These are phyloP conservation scores for Chalcosyrphus nemorum DNA, from an alignment of 2,888 invertebrate genomes.

Conservation along the genomic window DNA sequence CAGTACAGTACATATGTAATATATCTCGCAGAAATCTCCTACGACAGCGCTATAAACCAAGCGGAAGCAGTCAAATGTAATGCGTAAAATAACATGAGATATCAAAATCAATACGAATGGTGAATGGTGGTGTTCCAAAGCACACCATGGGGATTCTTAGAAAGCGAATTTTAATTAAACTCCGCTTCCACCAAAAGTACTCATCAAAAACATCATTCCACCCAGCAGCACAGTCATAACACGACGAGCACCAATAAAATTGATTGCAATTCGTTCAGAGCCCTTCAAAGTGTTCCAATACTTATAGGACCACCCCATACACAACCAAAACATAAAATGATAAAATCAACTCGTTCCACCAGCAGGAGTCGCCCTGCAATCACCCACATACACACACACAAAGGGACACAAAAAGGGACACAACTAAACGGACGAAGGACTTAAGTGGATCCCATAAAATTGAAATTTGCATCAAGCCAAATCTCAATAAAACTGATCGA, in stretches of 20 bases:
- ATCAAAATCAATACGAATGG: not conserved
- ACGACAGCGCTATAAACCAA: no score
- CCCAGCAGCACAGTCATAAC: not conserved
- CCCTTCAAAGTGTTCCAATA: conserved; percentile 39
- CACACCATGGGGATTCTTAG: not conserved
- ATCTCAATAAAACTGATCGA: conserved; percentile 73
- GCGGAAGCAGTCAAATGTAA: not conserved
- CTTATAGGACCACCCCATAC: conserved; percentile 29
- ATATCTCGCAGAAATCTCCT: no score
- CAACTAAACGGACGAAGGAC: conserved; percentile 61
- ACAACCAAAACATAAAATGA: conserved; percentile 38
- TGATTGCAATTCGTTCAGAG: conserved; percentile 54
- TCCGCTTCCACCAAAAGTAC: not conserved
- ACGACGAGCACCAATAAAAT: conserved; percentile 42
- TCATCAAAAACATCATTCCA: conserved; percentile 6
- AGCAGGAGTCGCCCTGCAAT: not conserved
- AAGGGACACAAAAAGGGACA: conserved; percentile 56
- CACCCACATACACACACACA: conserved; percentile 8
- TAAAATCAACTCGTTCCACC: conserved; percentile 51
- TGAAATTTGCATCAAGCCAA: conserved; percentile 72
- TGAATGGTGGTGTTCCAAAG: not conserved
- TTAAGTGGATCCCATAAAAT: conserved; percentile 72
- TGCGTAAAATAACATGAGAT: not conserved
- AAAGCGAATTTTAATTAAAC: conserved; percentile 42
- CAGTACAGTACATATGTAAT: no score